Evolutionary conservation across 2,113 vertebrate genomes (phyloP).

Genomic region (Anguilla japonica): DNA sequence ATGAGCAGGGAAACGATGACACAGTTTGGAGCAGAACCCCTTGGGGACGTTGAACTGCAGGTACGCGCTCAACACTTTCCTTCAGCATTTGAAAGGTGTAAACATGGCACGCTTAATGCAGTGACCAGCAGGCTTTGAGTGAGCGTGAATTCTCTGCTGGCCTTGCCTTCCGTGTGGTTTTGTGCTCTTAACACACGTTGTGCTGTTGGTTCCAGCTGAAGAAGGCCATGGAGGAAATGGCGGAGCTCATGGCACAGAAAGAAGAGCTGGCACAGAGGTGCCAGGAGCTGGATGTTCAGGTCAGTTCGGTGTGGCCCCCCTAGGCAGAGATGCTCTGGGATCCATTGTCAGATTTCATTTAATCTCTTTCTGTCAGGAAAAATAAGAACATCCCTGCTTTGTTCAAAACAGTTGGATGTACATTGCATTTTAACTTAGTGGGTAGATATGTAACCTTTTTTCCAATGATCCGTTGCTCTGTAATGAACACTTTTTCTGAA

Average conservation of each 20-base stretch:
- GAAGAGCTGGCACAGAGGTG: conserved; percentile 89
- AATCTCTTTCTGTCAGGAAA: neutral
- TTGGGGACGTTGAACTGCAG: conserved; percentile 86
- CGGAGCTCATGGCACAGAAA: conserved; percentile 80
- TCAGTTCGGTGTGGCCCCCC: conserved; percentile 46
- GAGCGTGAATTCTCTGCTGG: neutral
- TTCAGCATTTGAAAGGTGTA: neutral
- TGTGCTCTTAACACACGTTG: conserved; percentile 11
- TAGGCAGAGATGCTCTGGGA: neutral
- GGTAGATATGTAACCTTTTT: neutral
- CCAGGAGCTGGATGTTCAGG: conserved; percentile 92
- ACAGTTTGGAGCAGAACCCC: conserved; percentile 69
- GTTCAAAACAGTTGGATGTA: neutral
- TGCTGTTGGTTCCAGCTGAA: conserved; percentile 74
- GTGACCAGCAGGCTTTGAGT: neutral
- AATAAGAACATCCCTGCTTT: neutral
- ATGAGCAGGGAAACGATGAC: conserved; percentile 82
- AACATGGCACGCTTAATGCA: neutral
- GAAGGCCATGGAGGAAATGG: conserved; percentile 81
- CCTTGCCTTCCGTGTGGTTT: neutral
- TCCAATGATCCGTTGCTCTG: too few species aligned
- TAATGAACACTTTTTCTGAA: neutral
- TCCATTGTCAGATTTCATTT: neutral
- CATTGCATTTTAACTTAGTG: neutral
- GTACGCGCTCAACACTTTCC: conserved; percentile 63